Percentiles rank a stretch among this genome's conserved stretches.
Conservation (phyloP, 2,888 invertebrate species). For the Alcis repandata region DNA sequence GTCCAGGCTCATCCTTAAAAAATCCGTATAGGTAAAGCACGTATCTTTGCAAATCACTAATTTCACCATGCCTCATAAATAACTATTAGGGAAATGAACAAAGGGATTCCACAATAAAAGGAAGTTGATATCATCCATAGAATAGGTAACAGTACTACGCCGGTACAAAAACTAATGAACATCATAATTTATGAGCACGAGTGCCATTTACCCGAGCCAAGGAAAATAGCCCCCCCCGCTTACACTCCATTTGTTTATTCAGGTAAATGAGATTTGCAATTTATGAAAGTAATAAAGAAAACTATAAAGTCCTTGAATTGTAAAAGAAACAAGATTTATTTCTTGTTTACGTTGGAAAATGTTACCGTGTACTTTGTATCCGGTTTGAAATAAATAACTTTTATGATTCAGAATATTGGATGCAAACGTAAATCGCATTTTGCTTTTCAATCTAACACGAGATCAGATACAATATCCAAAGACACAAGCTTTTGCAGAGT, state of each 20-base stretch:
- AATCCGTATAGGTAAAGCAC: too few relatives aligned
- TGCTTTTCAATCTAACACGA: not conserved
- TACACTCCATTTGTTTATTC: slow-evolving; percentile 45
- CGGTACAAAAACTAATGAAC: slow-evolving; percentile 37
- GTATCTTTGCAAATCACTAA: not conserved
- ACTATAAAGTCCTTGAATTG: slow-evolving; percentile 22
- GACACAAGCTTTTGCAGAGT: too few relatives aligned
- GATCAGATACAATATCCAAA: too few relatives aligned
- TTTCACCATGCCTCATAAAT: not conserved
- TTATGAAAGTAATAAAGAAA: slow-evolving; percentile 43
- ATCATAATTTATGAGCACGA: slow-evolving; percentile 37
- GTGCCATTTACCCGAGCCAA: slow-evolving; percentile 28
- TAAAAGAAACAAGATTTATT: slow-evolving; percentile 19
- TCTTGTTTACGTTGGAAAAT: not conserved
- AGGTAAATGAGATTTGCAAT: slow-evolving; percentile 46
- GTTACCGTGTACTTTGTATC: not conserved
- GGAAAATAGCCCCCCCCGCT: slow-evolving; percentile 37
- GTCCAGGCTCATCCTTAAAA: too few relatives aligned
- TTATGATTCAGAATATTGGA: not conserved
- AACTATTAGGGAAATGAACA: slow-evolving; percentile 7
- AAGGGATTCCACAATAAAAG: slow-evolving; percentile 3
- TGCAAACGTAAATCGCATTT: not conserved
- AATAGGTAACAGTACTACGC: slow-evolving; percentile 6
- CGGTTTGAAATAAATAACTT: not conserved
- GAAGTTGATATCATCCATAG: slow-evolving; percentile 14